Percentiles rank a stretch among this genome's conserved stretches.
Conservation (phyloP, 1,140 invertebrate genomes). For the Centruroides sculpturatus region DNA sequence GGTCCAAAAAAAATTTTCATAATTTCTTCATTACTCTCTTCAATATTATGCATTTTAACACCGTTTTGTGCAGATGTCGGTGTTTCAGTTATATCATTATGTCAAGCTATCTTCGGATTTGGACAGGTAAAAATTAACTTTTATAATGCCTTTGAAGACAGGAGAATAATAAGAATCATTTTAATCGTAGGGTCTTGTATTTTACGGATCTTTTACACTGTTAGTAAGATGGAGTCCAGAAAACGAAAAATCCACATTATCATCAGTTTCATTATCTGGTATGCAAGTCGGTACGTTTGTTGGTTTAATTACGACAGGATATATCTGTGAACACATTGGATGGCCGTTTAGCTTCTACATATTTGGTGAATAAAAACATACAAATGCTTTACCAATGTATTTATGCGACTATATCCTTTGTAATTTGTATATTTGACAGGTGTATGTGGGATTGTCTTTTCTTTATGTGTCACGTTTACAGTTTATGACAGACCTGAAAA, state of each 20-base stretch:
- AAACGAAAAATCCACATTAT: neutral
- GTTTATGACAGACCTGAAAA: too few species aligned
- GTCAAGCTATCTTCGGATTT: constrained; percentile 27
- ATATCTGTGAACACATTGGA: constrained; percentile 5
- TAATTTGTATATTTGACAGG: neutral
- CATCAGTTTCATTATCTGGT: neutral
- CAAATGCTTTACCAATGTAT: too few species aligned
- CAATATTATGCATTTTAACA: constrained; percentile 64
- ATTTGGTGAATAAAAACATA: neutral
- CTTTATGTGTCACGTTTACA: too few species aligned
- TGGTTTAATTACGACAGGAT: constrained; percentile 10
- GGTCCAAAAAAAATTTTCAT: constrained; percentile 74
- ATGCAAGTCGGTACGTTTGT: constrained; percentile 2
- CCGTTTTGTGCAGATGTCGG: constrained; percentile 41
- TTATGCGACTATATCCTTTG: too few species aligned
- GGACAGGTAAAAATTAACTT: constrained; percentile 17
- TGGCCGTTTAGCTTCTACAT: constrained; percentile 17
- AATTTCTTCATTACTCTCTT: constrained; percentile 61
- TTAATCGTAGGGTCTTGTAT: neutral
- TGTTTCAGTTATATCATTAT: constrained; percentile 26
- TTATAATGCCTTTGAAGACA: too few species aligned
- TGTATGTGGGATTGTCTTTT: too few species aligned
- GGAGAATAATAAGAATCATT: neutral
- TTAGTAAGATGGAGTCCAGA: neutral
- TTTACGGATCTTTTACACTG: neutral